Conservation (phyloP, 2,113 vertebrate genomes). For the Ursus arctos region DNA sequence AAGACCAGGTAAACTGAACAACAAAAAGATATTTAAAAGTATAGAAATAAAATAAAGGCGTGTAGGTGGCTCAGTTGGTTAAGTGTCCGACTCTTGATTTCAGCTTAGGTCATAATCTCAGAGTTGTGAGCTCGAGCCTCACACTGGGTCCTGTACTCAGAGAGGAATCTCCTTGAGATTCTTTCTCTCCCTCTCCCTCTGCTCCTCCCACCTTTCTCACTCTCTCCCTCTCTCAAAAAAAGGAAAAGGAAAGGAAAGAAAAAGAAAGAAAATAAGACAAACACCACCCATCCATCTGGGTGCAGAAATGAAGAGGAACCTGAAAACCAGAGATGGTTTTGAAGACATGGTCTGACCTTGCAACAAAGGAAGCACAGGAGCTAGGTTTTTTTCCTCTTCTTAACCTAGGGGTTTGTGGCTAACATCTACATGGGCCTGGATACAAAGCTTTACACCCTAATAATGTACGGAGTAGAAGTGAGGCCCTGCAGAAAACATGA, state of each 20-base stretch:
- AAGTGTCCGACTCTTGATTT: not conserved
- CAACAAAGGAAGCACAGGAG: not conserved
- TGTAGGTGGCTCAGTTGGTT: not conserved
- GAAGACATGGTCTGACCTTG: not conserved
- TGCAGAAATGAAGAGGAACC: not conserved
- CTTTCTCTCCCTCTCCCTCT: not conserved
- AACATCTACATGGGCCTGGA: not conserved
- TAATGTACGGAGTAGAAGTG: not conserved
- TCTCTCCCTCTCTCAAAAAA: not conserved
- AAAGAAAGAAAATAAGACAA: not conserved
- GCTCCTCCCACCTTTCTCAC: not conserved
- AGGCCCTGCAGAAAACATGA: not conserved
- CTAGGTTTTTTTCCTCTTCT: not conserved
- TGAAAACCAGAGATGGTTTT: conserved; percentile 30
- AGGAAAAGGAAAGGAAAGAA: not conserved
- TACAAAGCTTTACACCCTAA: not conserved
- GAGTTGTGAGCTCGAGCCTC: not conserved
- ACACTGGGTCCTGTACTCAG: not conserved
- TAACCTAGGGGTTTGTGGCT: not conserved
- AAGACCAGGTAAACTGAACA: not conserved
- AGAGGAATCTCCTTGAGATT: not conserved
- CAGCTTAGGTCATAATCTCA: not conserved
- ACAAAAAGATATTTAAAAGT: conserved; percentile 28
- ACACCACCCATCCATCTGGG: not conserved
- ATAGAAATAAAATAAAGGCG: not conserved